Base-by-base conservation (phyloP, 2,113 vertebrate genomes). In the Thinocorus orbignyianus region DNA sequence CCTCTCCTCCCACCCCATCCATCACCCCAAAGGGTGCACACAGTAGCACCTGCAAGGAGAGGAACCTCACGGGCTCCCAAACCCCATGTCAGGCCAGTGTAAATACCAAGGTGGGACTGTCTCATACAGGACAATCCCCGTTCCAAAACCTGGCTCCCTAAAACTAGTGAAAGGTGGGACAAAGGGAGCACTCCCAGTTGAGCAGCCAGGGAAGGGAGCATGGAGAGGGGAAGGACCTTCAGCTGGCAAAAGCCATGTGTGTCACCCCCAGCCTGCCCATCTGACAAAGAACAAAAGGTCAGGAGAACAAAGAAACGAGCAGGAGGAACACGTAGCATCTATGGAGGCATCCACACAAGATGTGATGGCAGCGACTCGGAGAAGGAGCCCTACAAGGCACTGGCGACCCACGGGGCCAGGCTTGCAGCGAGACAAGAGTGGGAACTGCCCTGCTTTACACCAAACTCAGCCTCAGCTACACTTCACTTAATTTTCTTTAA, bases 401-500 rank as follows among this genome's bases (percentile, higher is more conserved):
- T 66, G 82, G 58, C 0, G 5, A 90, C 88, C 88, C 35, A 1
- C 30, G 20, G 81, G 80, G 65, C 73, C 77, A 31, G 33, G 68
- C 28, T 26, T 8, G 7, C 48, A 26, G 88, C 1, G 1, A 86
- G 73, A 58, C 72, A 66, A 49, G 0, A 0, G 61, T 10, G 2
- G 35, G 66, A 85, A 66, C 37, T 22, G 66, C 71, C 66, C 76
- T 73, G 86, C 92, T 94, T 86, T 60, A 16, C 68, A 49, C 44
- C 79, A 77, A 77, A 80, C 82, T 80, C 90, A 58, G 96, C 81
- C 90, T 66, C 71, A 41, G 94, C 92, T 84, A 33, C 83, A 68
- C 93, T 86, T 71, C 93, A 85, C 42, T 68, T 74, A 7, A 72
- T 95, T 91, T 92, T 79, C 93, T 93, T 85, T 44, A 37, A 72